Conservation (phyloP, 2,888 invertebrate genomes). For the Chromoteleia sp. region DNA sequence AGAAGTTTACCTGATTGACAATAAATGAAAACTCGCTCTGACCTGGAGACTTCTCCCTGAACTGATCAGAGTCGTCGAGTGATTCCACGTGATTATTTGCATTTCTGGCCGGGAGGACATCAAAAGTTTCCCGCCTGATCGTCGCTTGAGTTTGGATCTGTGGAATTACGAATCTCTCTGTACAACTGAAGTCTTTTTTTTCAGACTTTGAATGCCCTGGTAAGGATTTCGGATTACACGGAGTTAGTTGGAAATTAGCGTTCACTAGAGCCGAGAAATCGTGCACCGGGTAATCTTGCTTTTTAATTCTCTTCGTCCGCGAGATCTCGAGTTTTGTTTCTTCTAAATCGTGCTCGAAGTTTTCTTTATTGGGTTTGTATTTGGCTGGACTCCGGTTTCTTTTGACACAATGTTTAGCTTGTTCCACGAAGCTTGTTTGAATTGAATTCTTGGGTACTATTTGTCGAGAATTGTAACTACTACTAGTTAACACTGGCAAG, state of each 20-base stretch:
- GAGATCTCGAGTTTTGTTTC: slow-evolving; percentile 47
- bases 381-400: slow-evolving; percentile 49
- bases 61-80: slow-evolving; percentile 75
- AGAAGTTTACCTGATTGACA: slow-evolving; percentile 77
- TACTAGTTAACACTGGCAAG: slow-evolving; percentile 1
- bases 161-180: slow-evolving; percentile 22
- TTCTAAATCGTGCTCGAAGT: slow-evolving; percentile 48
- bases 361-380: slow-evolving; percentile 68
- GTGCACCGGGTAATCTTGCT: slow-evolving; percentile 46
- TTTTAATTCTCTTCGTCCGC: slow-evolving; percentile 61
- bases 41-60: slow-evolving; percentile 50
- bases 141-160: slow-evolving; percentile 30
- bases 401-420: slow-evolving; percentile 38
- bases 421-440: background rate
- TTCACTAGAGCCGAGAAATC: slow-evolving; percentile 73
- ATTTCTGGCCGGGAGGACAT: slow-evolving; percentile 66
- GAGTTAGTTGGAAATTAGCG: slow-evolving; percentile 72
- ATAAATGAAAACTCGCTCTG: slow-evolving; percentile 76
- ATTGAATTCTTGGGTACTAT: background rate
- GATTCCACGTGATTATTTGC: background rate
- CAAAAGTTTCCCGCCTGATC: slow-evolving; percentile 78
- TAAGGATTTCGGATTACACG: slow-evolving; percentile 55
- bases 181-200: background rate
- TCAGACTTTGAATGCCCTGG: background rate
- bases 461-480: slow-evolving; percentile 22